Conservation (phyloP, 2,888 invertebrate species). For the Ethmia dodecea region DNA sequence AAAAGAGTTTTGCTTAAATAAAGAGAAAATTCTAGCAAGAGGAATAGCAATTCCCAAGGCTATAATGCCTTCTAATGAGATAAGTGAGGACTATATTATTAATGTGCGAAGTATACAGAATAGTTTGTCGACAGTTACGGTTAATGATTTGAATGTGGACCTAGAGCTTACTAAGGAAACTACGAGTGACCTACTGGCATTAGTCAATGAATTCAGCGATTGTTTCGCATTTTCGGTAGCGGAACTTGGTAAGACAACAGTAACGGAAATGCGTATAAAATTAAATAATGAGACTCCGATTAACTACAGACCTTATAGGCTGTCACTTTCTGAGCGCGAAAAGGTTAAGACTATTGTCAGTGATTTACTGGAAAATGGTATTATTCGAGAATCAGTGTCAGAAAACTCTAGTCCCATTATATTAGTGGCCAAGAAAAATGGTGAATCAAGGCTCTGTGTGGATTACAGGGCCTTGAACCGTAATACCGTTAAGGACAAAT, state of each 20-base stretch:
- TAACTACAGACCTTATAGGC: background rate
- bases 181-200: background rate
- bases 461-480: conserved; percentile 13
- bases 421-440: conserved; percentile 12
- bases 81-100: conserved; percentile 16
- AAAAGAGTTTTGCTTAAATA: background rate
- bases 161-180: background rate
- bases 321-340: background rate
- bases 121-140: conserved; percentile 4
- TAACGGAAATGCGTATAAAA: background rate
- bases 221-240: background rate
- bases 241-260: background rate
- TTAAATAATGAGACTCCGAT: background rate
- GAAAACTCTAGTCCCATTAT: conserved; percentile 11
- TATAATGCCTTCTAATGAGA: background rate
- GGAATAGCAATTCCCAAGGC: background rate
- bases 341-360: conserved; percentile 4
- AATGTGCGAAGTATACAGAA: conserved; percentile 11
- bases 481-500: conserved; percentile 9
- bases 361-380: conserved; percentile 4
- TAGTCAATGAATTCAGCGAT: background rate
- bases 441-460: too few species aligned
- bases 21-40: background rate
- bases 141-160: background rate
- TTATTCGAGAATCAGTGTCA: conserved; percentile 6